Conservation (phyloP, 2,888 invertebrate genomes). For the Pilophorus perplexus region DNA sequence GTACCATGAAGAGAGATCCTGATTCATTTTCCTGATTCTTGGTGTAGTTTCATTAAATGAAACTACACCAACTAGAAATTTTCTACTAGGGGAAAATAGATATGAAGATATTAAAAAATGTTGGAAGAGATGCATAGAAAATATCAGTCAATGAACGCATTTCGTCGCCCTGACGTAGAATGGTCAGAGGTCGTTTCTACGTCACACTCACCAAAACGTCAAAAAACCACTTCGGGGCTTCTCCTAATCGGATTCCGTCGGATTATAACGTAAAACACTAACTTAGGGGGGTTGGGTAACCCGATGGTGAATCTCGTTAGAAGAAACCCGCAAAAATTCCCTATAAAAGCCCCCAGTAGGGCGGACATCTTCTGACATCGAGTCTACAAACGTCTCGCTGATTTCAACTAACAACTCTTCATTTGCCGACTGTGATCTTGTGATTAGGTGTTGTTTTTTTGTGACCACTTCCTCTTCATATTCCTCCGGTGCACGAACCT, state of each 20-base stretch:
- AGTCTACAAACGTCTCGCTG: slow-evolving; percentile 41
- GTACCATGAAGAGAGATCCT: too few relatives aligned
- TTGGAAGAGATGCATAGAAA: too few relatives aligned
- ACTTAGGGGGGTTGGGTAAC: slow-evolving; percentile 43
- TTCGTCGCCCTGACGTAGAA: slow-evolving; percentile 1
- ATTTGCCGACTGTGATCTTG: slow-evolving; percentile 42
- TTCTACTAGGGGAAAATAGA: too few relatives aligned
- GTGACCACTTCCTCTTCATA: slow-evolving; percentile 1
- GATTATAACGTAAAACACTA: slow-evolving; percentile 39
- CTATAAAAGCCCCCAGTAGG: slow-evolving; percentile 14
- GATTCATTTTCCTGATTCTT: too few relatives aligned
- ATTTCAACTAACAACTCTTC: slow-evolving; percentile 14
- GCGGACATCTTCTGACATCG: not conserved
- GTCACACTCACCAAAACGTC: slow-evolving; percentile 10
- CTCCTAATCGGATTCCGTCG: slow-evolving; percentile 39
- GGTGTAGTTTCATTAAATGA: too few relatives aligned
- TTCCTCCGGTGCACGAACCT: slow-evolving; percentile 7
- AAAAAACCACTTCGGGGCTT: not conserved
- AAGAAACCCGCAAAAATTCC: slow-evolving; percentile 31
- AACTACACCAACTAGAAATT: too few relatives aligned
- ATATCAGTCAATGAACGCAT: slow-evolving; percentile 17
- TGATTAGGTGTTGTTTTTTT: slow-evolving; percentile 45
- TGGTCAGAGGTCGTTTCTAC: not conserved
- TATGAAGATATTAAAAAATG: too few relatives aligned
- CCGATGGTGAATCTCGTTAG: not conserved